phyloP scores from a whole-genome alignment of 2,113 vertebrate genomes.

The Rhinoptilus africanus region DNA sequence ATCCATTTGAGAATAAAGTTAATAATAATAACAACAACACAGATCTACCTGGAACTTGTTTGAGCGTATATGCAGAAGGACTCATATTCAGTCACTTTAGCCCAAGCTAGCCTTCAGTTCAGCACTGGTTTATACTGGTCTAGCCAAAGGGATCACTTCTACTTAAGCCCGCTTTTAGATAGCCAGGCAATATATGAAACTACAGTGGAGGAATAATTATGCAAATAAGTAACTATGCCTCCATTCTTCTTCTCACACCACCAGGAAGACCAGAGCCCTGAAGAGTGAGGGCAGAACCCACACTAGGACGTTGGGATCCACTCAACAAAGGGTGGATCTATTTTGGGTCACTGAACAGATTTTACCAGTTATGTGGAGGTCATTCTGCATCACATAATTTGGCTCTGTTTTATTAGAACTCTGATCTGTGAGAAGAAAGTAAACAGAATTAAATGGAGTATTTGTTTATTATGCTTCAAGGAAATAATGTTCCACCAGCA shows the following conservation, averaged over 20 bases:
- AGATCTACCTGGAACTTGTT: neutral
- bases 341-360: neutral
- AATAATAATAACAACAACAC: neutral
- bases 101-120: neutral
- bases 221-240: neutral
- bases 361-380: neutral
- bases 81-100: neutral
- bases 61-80: fast-evolving
- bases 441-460: constrained; percentile 15
- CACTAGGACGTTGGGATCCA: neutral
- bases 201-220: neutral
- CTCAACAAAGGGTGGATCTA: neutral
- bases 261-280: neutral
- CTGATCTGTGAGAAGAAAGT: constrained; percentile 9
- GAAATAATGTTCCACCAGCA: neutral
- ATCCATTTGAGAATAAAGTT: neutral
- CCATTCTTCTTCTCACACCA: neutral
- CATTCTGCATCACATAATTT: neutral
- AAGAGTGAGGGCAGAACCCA: neutral
- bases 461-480: constrained; percentile 44
- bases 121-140: neutral
- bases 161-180: neutral
- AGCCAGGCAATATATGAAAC: neutral
- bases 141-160: neutral
- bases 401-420: neutral